These are phyloP conservation scores for Toxonevra muliebris DNA, from an alignment of 2,888 invertebrate species.

Conservation along the genomic window DNA sequence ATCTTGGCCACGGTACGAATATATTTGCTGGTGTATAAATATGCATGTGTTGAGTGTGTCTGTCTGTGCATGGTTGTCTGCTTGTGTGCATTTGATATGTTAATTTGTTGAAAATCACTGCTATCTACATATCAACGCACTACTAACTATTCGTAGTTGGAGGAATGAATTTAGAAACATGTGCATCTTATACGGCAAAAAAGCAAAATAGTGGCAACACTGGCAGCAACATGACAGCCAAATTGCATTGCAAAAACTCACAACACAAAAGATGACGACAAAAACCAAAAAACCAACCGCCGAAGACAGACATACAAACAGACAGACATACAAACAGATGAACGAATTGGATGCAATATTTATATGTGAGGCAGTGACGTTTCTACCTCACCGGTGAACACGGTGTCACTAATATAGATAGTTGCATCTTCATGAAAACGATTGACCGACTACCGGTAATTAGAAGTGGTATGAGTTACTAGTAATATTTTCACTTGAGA, in stretches of 20 bases:
- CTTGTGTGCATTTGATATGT: conserved; percentile 19
- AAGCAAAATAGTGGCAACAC: conserved; percentile 14
- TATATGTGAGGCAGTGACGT: too few species aligned
- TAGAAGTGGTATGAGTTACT: too few species aligned
- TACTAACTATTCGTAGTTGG: too few species aligned
- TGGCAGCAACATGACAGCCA: conserved; percentile 29
- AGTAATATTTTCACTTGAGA: too few species aligned
- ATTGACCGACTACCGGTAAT: too few species aligned
- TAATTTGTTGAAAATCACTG: conserved; percentile 23
- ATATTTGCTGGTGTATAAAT: conserved; percentile 5
- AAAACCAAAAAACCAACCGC: conserved; percentile 19
- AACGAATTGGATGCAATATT: too few species aligned
- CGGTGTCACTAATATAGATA: too few species aligned
- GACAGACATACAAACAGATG: neutral
- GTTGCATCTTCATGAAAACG: too few species aligned
- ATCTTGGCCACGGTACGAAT: too few species aligned
- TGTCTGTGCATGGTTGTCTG: neutral
- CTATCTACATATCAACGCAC: neutral
- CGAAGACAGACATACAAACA: conserved; percentile 9
- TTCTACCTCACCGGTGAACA: too few species aligned
- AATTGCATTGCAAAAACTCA: conserved; percentile 11
- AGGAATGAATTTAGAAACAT: too few species aligned
- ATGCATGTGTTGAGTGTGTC: neutral
- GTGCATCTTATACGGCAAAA: too few species aligned
- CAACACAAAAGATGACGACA: conserved; percentile 10